phyloP scores from a whole-genome alignment of 2,888 invertebrate species.

The Zelleria hepariella region DNA sequence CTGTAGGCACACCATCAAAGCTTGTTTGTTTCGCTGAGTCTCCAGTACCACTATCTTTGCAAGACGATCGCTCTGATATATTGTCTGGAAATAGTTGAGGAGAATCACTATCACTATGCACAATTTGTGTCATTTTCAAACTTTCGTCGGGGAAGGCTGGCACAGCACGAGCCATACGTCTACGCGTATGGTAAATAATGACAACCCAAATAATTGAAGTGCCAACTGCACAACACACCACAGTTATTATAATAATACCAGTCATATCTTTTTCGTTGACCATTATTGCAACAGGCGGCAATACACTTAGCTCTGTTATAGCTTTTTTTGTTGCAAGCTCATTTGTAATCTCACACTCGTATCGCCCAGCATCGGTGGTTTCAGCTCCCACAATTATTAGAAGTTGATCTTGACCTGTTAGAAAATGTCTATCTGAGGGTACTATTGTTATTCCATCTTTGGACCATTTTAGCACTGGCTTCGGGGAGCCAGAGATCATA shows the following conservation, averaged over 20 bases:
- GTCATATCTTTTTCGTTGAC: conserved; percentile 82
- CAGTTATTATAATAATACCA: conserved; percentile 90
- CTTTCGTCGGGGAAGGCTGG: conserved; percentile 57
- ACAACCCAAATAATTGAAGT: conserved; percentile 93
- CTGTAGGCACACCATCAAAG: conserved; percentile 70
- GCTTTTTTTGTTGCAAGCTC: conserved; percentile 83
- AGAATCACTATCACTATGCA: conserved; percentile 65
- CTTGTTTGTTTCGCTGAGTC: conserved; percentile 83
- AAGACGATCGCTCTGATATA: conserved; percentile 80
- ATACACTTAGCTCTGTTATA: conserved; percentile 78
- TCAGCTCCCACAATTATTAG: conserved; percentile 88
- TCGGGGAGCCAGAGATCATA: conserved; percentile 87
- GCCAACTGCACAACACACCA: conserved; percentile 92
- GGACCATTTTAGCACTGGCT: conserved; percentile 85
- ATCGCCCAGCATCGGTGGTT: conserved; percentile 84
- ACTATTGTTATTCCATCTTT: conserved; percentile 84
- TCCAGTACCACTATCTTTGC: conserved; percentile 86
- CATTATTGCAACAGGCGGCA: conserved; percentile 71
- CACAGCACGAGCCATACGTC: conserved; percentile 71
- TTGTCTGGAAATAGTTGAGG: conserved; percentile 74
- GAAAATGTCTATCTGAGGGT: conserved; percentile 85
- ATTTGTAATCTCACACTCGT: conserved; percentile 93
- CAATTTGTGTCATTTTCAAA: conserved; percentile 64
- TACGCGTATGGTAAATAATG: conserved; percentile 88
- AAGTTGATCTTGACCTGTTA: conserved; percentile 89